Conservation (phyloP, 2,888 invertebrate species). For the Trachelus tabidus region DNA sequence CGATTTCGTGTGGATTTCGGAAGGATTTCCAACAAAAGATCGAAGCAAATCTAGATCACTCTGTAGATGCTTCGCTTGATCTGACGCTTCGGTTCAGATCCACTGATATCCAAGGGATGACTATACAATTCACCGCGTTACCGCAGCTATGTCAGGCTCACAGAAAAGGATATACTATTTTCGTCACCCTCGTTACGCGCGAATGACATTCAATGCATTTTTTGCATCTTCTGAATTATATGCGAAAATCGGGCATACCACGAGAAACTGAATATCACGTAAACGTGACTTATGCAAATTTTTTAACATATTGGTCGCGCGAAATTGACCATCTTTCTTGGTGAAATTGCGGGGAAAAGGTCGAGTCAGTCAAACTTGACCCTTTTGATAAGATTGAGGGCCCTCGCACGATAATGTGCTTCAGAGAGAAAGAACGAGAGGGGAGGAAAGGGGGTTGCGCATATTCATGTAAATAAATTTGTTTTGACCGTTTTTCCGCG, state of each 20-base stretch:
- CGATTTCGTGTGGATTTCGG: neutral
- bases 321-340: neutral
- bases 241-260: neutral
- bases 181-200: neutral
- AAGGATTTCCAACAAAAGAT: neutral
- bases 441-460: neutral
- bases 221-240: neutral
- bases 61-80: neutral
- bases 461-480: constrained; percentile 45
- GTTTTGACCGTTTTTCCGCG: constrained; percentile 37
- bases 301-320: neutral
- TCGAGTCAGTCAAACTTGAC: constrained; percentile 8
- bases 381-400: constrained; percentile 14
- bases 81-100: neutral
- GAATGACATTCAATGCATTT: neutral
- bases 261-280: neutral
- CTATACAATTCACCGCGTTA: neutral
- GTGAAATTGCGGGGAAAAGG: neutral
- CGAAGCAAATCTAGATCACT: neutral
- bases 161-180: neutral
- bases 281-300: neutral
- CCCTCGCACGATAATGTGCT: neutral
- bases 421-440: neutral
- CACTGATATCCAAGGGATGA: neutral
- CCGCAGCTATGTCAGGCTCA: neutral